These are phyloP conservation scores for Liasis olivaceus DNA, from an alignment of 2,797 vertebrate species.

Conservation along the genomic window DNA sequence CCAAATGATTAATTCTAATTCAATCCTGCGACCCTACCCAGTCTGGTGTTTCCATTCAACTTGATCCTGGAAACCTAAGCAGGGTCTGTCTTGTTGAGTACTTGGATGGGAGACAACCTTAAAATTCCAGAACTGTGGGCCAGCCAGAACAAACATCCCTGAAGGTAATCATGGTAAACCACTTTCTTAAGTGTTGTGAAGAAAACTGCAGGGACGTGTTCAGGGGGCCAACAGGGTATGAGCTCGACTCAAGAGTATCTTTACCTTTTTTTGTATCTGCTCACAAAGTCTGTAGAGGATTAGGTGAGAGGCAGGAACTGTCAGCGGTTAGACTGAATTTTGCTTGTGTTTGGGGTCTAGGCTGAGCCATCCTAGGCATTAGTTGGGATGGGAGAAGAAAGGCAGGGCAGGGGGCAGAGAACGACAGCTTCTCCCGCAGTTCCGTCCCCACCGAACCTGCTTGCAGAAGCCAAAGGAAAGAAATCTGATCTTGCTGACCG, in stretches of 20 bases:
- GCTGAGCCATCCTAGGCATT: neutral
- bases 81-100: neutral
- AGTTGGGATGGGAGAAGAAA: neutral
- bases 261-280: neutral
- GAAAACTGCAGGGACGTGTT: neutral
- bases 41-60: neutral
- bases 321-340: neutral
- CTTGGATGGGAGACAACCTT: neutral
- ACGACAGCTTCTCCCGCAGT: no score
- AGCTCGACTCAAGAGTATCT: neutral
- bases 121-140: neutral
- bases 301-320: neutral
- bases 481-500: neutral
- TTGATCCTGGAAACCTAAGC: neutral
- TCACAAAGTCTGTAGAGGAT: neutral
- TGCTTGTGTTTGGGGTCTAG: neutral
- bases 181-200: neutral
- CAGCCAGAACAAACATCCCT: neutral
- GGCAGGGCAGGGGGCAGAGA: no score
- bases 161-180: neutral
- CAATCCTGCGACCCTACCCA: neutral
- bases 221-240: neutral
- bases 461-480: neutral
- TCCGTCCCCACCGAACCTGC: neutral
- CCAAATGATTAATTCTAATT: neutral